A percentile compares a stretch with the other conserved stretches of the same genome.
Conservation (phyloP, 2,113 vertebrate species). For the Tympanuchus pallidicinctus region DNA sequence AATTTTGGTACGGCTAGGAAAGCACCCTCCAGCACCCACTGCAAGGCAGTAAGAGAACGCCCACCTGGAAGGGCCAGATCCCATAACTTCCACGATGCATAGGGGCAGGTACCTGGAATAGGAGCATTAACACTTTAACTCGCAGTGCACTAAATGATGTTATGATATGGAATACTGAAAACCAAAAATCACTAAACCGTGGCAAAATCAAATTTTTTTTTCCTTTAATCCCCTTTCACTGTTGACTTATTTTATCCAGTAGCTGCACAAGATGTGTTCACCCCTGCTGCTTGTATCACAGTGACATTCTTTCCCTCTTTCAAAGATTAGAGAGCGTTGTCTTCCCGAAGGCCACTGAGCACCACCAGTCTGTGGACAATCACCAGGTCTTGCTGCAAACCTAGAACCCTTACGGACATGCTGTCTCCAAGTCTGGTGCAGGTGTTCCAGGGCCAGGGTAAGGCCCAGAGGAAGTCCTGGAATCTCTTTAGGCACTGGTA, state of each 20-base stretch:
- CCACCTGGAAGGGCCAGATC: no score
- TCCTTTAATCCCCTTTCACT: not conserved
- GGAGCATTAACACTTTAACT: no score
- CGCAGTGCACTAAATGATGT: no score
- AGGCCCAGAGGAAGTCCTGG: no score
- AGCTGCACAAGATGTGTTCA: not conserved
- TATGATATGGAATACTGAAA: no score
- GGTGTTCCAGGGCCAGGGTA: not conserved
- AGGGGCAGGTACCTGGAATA: no score
- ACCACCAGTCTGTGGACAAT: not conserved
- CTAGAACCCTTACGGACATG: not conserved
- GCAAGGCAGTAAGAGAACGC: no score
- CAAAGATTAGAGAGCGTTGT: not conserved
- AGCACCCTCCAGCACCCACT: no score
- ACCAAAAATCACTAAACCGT: no score
- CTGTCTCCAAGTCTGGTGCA: rapidly evolving
- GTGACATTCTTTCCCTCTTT: not conserved
- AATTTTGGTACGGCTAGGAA: no score
- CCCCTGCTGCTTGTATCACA: not conserved
- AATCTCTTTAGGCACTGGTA: rapidly evolving
- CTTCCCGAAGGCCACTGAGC: not conserved
- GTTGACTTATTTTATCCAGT: not conserved
- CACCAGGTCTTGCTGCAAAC: not conserved
- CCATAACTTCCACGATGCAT: no score
- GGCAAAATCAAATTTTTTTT: not conserved